Conservation (phyloP, 2,113 vertebrate genomes). For the Pseudorhombus dupliciocellatus region DNA sequence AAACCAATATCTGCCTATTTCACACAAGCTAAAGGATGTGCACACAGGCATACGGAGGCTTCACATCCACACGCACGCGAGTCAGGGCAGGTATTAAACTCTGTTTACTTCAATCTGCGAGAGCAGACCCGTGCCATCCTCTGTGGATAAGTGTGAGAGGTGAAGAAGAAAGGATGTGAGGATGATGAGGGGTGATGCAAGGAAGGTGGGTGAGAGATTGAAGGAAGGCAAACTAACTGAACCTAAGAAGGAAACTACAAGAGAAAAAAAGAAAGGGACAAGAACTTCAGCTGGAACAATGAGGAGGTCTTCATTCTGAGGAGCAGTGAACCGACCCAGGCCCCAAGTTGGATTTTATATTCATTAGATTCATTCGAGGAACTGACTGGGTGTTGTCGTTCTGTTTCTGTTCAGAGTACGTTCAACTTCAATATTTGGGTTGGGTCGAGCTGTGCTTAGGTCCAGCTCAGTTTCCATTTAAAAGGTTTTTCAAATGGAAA, state of each 20-base stretch:
- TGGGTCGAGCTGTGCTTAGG: background rate
- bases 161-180: conserved; percentile 34
- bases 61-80: conserved; percentile 15
- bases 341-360: too few species aligned
- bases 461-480: background rate
- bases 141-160: conserved; percentile 52
- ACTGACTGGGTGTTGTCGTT: background rate
- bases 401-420: background rate
- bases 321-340: too few species aligned
- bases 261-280: background rate
- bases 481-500: too few species aligned
- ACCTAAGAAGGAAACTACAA: background rate
- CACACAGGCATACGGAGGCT: conserved; percentile 38
- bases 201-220: background rate
- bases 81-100: conserved; percentile 54
- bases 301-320: too few species aligned
- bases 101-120: conserved; percentile 58
- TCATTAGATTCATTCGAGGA: background rate
- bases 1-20: conserved; percentile 66
- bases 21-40: conserved; percentile 52
- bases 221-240: conserved; percentile 12
- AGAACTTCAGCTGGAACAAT: too few species aligned
- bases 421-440: background rate
- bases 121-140: conserved; percentile 52
- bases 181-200: conserved; percentile 23